phyloP scores from a whole-genome alignment of 2,888 invertebrate genomes.

The Polyommatus icarus region DNA sequence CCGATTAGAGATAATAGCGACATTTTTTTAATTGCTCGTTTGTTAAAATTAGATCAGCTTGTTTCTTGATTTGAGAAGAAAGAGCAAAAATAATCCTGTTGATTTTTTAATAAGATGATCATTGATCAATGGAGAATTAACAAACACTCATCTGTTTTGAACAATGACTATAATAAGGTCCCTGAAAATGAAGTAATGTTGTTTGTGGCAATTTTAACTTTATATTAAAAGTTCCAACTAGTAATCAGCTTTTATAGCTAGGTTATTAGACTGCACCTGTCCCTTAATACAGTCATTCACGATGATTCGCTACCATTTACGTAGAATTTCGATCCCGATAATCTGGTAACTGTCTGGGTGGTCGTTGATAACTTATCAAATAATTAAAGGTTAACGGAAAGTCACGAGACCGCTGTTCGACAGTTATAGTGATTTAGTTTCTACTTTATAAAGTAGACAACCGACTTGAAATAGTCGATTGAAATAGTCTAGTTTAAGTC shows the following conservation, averaged over 20 bases:
- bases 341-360: constrained; percentile 22
- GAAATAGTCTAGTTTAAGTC: constrained; percentile 1
- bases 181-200: too few relatives aligned
- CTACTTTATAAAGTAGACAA: constrained; percentile 8
- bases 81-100: too few relatives aligned
- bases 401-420: constrained; percentile 26
- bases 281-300: constrained; percentile 12
- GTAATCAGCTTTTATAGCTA: background rate
- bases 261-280: constrained; percentile 25
- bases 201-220: too few relatives aligned
- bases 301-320: constrained; percentile 11
- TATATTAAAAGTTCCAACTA: too few relatives aligned
- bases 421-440: constrained; percentile 28
- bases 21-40: too few relatives aligned
- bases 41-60: too few relatives aligned
- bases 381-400: constrained; percentile 32
- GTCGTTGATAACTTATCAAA: constrained; percentile 32
- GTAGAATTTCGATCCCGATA: constrained; percentile 9
- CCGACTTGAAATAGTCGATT: background rate
- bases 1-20: too few relatives aligned
- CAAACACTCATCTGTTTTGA: too few relatives aligned
- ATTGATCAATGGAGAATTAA: too few relatives aligned
- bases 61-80: too few relatives aligned
- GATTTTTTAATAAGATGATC: too few relatives aligned
- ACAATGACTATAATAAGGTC: too few relatives aligned